These are phyloP conservation scores for Leptinotarsa peninsularis DNA, from an alignment of 2,888 invertebrate species.

Conservation along the genomic window DNA sequence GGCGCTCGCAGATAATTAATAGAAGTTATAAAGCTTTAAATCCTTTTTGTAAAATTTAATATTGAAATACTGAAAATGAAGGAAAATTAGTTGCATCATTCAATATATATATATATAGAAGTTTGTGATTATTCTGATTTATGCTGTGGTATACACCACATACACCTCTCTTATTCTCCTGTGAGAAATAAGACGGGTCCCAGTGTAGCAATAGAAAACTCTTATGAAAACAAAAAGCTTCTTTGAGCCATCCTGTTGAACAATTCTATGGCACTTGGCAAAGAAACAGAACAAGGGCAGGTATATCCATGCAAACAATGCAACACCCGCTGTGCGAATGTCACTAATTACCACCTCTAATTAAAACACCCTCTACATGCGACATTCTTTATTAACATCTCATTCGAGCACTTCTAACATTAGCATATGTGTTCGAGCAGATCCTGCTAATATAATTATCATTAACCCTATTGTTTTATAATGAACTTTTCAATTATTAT, in stretches of 20 bases:
- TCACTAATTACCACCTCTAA: slow-evolving; percentile 59
- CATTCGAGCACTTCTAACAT: slow-evolving; percentile 32
- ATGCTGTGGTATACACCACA: too few relatives aligned
- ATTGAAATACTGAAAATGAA: too few relatives aligned
- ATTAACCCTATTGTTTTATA: slow-evolving; percentile 49
- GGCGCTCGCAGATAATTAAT: too few relatives aligned
- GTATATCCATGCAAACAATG: slow-evolving; percentile 48
- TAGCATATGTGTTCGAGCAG: slow-evolving; percentile 38
- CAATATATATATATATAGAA: too few relatives aligned
- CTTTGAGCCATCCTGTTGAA: slow-evolving; percentile 5
- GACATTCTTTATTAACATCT: slow-evolving; percentile 57
- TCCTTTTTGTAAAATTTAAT: too few relatives aligned
- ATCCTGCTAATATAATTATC: slow-evolving; percentile 48
- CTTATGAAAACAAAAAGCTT: neutral
- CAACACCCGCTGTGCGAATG: slow-evolving; percentile 51
- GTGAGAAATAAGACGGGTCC: too few relatives aligned
- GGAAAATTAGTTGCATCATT: too few relatives aligned
- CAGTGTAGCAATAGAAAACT: too few relatives aligned
- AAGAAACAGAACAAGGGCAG: slow-evolving; percentile 45
- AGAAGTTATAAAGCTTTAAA: too few relatives aligned
- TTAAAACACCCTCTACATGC: slow-evolving; percentile 58
- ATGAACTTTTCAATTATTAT: slow-evolving; percentile 50
- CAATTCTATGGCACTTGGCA: slow-evolving; percentile 23
- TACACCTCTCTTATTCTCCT: too few relatives aligned
- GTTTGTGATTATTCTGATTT: too few relatives aligned